phyloP scores from a whole-genome alignment of 2,888 invertebrate genomes.

The Mesorhabditis belari region DNA sequence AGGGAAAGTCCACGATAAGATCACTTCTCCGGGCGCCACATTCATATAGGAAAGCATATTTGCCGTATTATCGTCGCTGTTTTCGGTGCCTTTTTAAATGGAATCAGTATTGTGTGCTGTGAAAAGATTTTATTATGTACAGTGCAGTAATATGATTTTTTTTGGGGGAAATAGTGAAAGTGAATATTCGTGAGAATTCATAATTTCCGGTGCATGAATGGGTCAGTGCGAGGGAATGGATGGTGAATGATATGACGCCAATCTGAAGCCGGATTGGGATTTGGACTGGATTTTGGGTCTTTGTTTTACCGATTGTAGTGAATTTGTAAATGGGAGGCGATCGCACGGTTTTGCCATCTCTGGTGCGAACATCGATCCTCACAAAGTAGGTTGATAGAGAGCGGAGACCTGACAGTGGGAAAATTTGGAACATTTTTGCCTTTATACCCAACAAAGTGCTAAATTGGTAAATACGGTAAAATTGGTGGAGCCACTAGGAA shows the following conservation, averaged over 20 bases:
- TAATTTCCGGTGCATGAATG: background rate
- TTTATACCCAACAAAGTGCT: conserved; percentile 36
- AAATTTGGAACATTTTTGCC: conserved; percentile 30
- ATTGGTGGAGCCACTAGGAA: too few species aligned
- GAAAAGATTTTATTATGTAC: too few species aligned
- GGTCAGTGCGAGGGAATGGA: background rate
- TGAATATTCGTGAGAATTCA: background rate
- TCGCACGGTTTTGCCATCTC: conserved; percentile 39
- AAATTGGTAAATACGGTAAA: too few species aligned
- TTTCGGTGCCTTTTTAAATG: conserved; percentile 3
- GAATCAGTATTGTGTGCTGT: too few species aligned
- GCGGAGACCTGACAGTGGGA: conserved; percentile 33
- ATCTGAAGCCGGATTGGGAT: too few species aligned
- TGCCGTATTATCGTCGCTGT: conserved; percentile 18
- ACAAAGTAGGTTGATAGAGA: conserved; percentile 48
- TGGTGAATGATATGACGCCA: background rate
- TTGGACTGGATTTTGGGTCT: background rate
- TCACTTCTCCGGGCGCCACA: conserved; percentile 37
- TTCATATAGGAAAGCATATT: conserved; percentile 42
- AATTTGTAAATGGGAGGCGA: conserved; percentile 46
- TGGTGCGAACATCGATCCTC: conserved; percentile 37
- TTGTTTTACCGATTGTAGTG: conserved; percentile 39
- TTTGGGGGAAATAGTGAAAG: too few species aligned
- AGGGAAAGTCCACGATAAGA: conserved; percentile 41
- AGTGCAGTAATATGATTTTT: too few species aligned